Conservation (phyloP, 2,888 invertebrate species). For the Chalcosyrphus nemorum region DNA sequence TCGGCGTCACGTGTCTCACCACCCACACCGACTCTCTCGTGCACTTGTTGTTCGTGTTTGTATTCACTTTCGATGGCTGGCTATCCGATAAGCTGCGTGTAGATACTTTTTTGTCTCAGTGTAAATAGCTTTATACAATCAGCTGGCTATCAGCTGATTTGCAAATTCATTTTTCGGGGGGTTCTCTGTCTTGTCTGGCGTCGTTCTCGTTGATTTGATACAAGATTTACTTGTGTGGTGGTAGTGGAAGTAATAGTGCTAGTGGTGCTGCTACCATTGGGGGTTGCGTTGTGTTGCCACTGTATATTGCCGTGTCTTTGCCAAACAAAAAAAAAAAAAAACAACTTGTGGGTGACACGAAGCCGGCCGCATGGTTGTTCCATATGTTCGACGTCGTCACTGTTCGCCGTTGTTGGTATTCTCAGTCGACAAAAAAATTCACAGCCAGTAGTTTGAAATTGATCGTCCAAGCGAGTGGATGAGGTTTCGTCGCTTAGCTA, state of each 20-base stretch:
- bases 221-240: neutral
- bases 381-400: slow-evolving; percentile 50
- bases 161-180: neutral
- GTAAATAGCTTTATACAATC: neutral
- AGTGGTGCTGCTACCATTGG: neutral
- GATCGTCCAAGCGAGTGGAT: slow-evolving; percentile 53
- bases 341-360: slow-evolving; percentile 40
- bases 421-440: slow-evolving; percentile 33
- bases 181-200: neutral
- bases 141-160: slow-evolving; percentile 11
- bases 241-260: neutral
- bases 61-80: neutral
- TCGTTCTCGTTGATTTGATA: neutral
- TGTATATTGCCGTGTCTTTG: slow-evolving; percentile 33
- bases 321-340: neutral
- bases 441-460: slow-evolving; percentile 45
- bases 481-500: slow-evolving; percentile 53
- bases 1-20: neutral
- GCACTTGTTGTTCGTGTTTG: neutral
- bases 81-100: neutral
- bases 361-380: neutral
- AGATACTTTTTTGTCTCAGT: neutral
- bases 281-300: neutral
- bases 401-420: slow-evolving; percentile 15
- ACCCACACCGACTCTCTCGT: no score